Percentiles rank a stretch among this genome's conserved stretches.
Evolutionary conservation across 2,113 vertebrate species (phyloP).

Genomic region (Periophthalmodon schlosseri): DNA sequence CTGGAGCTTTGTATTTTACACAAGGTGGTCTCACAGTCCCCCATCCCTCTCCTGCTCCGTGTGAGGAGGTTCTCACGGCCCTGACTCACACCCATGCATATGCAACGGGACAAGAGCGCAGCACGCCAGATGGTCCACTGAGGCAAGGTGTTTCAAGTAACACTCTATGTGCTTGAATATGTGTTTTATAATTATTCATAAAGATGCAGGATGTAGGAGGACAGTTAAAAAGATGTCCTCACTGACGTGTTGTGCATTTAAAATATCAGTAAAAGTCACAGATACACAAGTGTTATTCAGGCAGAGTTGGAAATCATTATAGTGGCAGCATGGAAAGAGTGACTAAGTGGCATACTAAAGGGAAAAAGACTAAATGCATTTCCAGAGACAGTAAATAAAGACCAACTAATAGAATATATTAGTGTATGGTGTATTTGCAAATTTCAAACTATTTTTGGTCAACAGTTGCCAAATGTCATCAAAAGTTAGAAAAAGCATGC

Average conservation of each 20-base stretch:
- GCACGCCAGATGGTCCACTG: conserved; percentile 4
- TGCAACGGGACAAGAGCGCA: background rate
- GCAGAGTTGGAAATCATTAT: background rate
- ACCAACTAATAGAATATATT: too few species aligned
- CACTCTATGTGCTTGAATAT: background rate
- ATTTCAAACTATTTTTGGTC: too few species aligned
- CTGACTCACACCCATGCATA: conserved; percentile 9
- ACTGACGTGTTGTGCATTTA: background rate
- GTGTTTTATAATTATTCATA: conserved; percentile 2
- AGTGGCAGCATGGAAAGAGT: background rate
- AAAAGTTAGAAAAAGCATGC: too few species aligned
- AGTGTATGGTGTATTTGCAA: too few species aligned
- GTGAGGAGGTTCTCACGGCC: background rate
- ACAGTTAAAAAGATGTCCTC: background rate
- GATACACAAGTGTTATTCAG: background rate
- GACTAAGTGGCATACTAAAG: background rate
- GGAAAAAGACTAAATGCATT: too few species aligned
- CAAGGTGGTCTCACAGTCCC: background rate
- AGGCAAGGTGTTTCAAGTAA: conserved; percentile 11
- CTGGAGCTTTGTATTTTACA: background rate
- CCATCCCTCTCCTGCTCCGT: background rate
- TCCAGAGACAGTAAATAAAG: too few species aligned
- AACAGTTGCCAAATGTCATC: too few species aligned
- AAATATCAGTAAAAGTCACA: background rate
- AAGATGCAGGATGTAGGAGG: background rate